Conservation (phyloP, 2,113 vertebrate genomes). For the Xiphophorus maculatus region DNA sequence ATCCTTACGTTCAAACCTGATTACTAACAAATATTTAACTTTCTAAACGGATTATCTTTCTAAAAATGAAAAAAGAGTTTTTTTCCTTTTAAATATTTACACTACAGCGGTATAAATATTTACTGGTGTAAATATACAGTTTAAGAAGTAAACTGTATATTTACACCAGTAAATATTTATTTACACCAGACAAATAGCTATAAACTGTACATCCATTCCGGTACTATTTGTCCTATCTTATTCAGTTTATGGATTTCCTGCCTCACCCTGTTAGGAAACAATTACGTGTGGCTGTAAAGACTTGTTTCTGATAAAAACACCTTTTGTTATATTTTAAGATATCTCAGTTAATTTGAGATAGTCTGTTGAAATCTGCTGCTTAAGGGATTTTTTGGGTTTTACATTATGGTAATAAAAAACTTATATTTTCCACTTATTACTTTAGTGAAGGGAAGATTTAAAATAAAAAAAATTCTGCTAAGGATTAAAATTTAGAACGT, state of each 20-base stretch:
- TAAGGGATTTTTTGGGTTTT: neutral
- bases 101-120: too few species aligned
- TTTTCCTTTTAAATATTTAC: neutral
- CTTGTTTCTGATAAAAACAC: neutral
- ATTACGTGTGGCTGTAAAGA: neutral
- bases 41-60: neutral
- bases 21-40: neutral
- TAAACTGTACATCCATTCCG: neutral
- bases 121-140: too few species aligned
- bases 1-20: slow-evolving; percentile 3
- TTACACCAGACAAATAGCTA: neutral
- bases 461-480: neutral
- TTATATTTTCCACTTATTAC: too few species aligned
- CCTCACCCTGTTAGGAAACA: slow-evolving; percentile 21
- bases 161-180: too few species aligned
- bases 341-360: neutral
- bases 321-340: neutral
- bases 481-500: neutral
- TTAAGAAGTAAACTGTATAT: too few species aligned
- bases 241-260: neutral
- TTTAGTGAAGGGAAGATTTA: neutral
- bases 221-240: neutral
- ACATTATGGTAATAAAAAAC: neutral
- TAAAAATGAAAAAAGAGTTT: neutral
- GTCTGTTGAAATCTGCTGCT: neutral